phyloP scores from a whole-genome alignment of 2,797 vertebrate genomes.

The Xyrichtys novacula region DNA sequence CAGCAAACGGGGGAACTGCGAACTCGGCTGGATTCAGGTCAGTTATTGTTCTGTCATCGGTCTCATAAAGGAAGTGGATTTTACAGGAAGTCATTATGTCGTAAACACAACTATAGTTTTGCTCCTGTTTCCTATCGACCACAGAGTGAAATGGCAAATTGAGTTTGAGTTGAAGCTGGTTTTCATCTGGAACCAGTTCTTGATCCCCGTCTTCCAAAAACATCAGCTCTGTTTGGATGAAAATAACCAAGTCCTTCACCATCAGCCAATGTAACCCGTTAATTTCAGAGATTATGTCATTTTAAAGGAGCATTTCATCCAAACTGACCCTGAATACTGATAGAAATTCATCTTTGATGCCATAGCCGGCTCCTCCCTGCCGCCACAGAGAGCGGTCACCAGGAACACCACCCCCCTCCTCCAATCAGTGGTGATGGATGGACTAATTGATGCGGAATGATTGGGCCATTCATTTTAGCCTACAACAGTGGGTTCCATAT shows the following conservation, averaged over 20 bases:
- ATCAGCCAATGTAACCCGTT: constrained; percentile 36
- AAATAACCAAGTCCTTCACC: constrained; percentile 6
- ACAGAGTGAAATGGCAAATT: too few relatives aligned
- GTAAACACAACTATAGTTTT: too few relatives aligned
- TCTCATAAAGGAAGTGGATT: too few relatives aligned
- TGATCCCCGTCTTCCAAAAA: too few relatives aligned
- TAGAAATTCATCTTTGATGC: constrained; percentile 55
- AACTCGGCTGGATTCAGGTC: too few relatives aligned
- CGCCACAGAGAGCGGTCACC: constrained; percentile 42
- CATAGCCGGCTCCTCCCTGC: constrained; percentile 44
- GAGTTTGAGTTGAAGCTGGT: too few relatives aligned
- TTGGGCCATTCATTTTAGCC: constrained; percentile 81
- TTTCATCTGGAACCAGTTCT: too few relatives aligned
- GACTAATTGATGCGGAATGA: constrained; percentile 86
- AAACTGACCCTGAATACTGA: constrained; percentile 43
- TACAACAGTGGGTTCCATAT: constrained; percentile 79
- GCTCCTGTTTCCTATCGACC: too few relatives aligned
- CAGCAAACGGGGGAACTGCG: too few relatives aligned
- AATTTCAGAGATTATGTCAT: constrained; percentile 30
- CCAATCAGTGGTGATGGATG: constrained; percentile 84
- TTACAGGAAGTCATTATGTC: too few relatives aligned
- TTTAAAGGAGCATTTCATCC: constrained; percentile 46
- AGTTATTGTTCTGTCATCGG: too few relatives aligned
- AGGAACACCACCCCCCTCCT: constrained; percentile 31
- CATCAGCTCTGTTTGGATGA: too few relatives aligned